Evolutionary conservation across 2,888 invertebrate genomes (phyloP).

Genomic region (Tethea ocularis): DNA sequence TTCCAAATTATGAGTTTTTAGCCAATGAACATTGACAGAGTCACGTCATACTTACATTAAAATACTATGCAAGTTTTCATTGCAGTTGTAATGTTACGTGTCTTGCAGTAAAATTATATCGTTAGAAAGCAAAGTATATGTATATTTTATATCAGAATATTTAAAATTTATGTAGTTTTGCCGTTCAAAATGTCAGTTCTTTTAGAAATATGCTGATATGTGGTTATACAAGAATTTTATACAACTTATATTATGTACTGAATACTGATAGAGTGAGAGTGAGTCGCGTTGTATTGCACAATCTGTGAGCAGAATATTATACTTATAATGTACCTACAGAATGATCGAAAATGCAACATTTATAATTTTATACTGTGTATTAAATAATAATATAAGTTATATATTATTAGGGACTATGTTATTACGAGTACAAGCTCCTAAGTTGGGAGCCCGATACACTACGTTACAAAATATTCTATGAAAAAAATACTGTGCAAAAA

Average conservation of each 20-base stretch:
- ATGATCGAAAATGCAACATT: background rate
- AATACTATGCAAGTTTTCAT: background rate
- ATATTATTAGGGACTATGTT: too few relatives aligned
- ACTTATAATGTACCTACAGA: too few relatives aligned
- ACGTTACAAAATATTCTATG: too few relatives aligned
- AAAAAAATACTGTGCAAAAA: too few relatives aligned
- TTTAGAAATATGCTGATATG: background rate
- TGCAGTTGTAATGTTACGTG: background rate
- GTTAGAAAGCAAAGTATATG: background rate
- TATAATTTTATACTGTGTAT: too few relatives aligned
- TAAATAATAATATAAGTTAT: too few relatives aligned
- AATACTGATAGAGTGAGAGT: constrained; percentile 9
- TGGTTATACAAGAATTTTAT: constrained; percentile 4
- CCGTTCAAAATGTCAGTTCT: background rate
- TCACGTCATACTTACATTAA: background rate
- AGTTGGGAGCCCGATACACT: too few relatives aligned
- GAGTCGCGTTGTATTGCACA: background rate
- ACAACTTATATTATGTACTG: background rate
- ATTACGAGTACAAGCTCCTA: too few relatives aligned
- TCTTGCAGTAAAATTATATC: too few relatives aligned
- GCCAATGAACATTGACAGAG: background rate
- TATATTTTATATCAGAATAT: background rate
- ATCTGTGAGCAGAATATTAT: background rate
- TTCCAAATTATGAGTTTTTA: background rate
- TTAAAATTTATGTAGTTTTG: background rate